Evolutionary conservation across 2,888 invertebrate species (phyloP), one percentile per base, ranked within the genome.

Genomic region (Congeria kusceri): DNA sequence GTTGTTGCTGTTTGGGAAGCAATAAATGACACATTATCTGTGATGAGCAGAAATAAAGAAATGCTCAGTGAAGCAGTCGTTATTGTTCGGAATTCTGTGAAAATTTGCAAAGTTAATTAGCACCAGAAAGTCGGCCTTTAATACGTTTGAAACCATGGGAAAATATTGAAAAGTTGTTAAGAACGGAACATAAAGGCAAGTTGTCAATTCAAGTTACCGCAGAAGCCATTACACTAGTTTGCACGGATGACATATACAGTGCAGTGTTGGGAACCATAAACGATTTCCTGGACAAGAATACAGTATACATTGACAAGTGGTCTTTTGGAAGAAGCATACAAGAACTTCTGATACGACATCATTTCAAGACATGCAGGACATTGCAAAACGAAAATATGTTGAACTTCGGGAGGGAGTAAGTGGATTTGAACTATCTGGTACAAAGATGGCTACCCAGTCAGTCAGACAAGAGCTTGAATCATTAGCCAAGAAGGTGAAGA

Each of bases 211-310:
- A 49, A 0, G 61, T 53, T 29, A 7, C 5, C 15, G 4, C 20
- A 49, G 49, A 49, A 18, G 20, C 4, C 5, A 18, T 49, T 4
- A 20, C 15, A 29, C 29, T 81, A 0, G 71, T 68, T 66, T 11
- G 49, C 9, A 83, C 78, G 27, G 73, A 71, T 72, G 75, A 80
- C 27, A 76, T 80, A n/a, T 2, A 66, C n/a, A 53, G 57, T 49
- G 66, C 25, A 4, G 53, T 68, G 11, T n/a, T 70, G 49, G 80
- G 72, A n/a, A 62, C 66, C 4, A 13, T 85, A 1, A 59, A 67
- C 27, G 62, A 49, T 5, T 86, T 83, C 49, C 46, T 86, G 15
- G 56, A 63, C 20, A 47, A 59, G 3, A 83, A 86, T 69, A 77
- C 79, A 29, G 56, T 79, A n/a, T 59, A 68, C 46, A 58, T 57